Base-by-base conservation (phyloP, 2,888 invertebrate genomes). In the Slavum lentiscoides region DNA sequence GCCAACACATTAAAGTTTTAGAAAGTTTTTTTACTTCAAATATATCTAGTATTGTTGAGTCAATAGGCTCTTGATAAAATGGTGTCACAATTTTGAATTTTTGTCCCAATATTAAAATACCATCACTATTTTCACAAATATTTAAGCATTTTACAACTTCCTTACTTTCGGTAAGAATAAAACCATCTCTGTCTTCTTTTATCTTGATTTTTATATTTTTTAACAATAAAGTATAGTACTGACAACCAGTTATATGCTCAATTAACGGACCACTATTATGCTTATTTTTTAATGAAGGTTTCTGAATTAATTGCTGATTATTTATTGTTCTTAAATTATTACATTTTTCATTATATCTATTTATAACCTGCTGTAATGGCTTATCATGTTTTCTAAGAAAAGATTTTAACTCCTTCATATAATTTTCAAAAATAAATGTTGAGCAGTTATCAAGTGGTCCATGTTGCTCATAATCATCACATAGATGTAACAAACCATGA, bases 361-460 rank as follows among this genome's bases (percentile, higher is more conserved):
- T 59, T 9, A 67, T n/a, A 9, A 67, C 66, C 39, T 67, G 43
- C 19, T 43, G 11, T 9, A 67, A n/a, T 67, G 66, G 66, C 19
- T 67, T 67, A 7, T 67, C 43, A 43, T 19, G 39, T 43, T 67
- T 67, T 30, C 61, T 62, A 15, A 62, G 11, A 15, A 62, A 62
- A 23, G 55, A 55, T 66, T 66, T 66, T n/a, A 66, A 43, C n/a
- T 17, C n/a, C n/a, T 43, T 66, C 39, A 66, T 53, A 23, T 69
- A 53, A 17, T 53, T 69, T 53, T 69, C 69, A 53, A 69, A 69
- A 23, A 15, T 23, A 9, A 69, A 69, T 23, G 69, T 30, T 17
- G 17, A 37, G 53, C 69, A 53, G 53, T 69, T 69, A 69, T 69
- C 69, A 17, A 69, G 53, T 1, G 69, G 69, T 23, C 69, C 69